Evolutionary conservation across 2,888 invertebrate species (phyloP), one percentile per base, ranked within the genome.

Genomic region (Ochropleura plecta): DNA sequence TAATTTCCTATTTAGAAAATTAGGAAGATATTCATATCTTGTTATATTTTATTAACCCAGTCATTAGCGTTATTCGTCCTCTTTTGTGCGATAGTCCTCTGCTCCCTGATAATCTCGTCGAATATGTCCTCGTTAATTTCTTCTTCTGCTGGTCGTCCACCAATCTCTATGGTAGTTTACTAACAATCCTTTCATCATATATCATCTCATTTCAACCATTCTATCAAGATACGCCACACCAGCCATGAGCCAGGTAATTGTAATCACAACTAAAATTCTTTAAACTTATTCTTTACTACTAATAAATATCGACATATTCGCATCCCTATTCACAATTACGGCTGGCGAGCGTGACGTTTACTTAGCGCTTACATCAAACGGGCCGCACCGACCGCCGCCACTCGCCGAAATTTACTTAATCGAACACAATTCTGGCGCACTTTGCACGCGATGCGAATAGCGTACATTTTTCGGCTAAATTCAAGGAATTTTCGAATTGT

Each of bases 341-440:
- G 77, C 78, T 83, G 87, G 90, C 90, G 91, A 92, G 91, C 93
- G 92, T 92, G 91, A 92, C 94, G 95, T 95, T 95, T 95, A 93
- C 94, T 93, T 93, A 94, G 91, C 92, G 88, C 91, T 90, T 89
- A 93, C 93, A 92, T 95, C 92, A 95, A 94, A 95, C 89, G 83
- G 78, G 82, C 91, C 92, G 91, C 87, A 51, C 70, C 89, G 87
- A 79, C 86, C 85, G 89, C 88, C 88, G 90, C 90, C 90, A 89
- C 91, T 92, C 91, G 90, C 92, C 91, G 90, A 92, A 93, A 93
- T 92, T 92, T 90, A 88, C 91, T 87, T 92, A 92, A 92, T 91
- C 89, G 89, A 89, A 85, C 86, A 88, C 87, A 88, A 88, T 87
- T 89, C 87, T 84, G 81, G 78, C 78, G 79, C 84, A 83, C 84